Percentiles rank a stretch among this genome's conserved stretches.
Evolutionary conservation across 2,888 invertebrate species (phyloP).

Genomic region (Caenorhabditis sinica): DNA sequence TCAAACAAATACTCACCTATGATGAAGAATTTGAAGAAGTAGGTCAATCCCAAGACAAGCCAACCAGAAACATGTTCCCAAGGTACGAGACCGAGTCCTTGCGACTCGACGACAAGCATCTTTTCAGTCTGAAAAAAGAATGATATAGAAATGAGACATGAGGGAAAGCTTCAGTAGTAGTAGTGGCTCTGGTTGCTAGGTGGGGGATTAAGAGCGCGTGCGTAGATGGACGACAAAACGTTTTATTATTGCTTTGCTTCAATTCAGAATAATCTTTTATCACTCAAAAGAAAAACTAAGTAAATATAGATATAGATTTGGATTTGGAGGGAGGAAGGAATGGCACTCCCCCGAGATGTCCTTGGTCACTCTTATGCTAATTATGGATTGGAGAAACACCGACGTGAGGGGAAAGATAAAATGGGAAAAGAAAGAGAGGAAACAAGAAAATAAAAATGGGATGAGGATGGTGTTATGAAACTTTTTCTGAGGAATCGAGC

Average conservation of each 20-base stretch:
- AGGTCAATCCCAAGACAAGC: constrained; percentile 60
- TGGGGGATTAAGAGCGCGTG: constrained; percentile 50
- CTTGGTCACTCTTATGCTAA: constrained; percentile 57
- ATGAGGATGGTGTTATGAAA: background rate
- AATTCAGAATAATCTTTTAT: background rate
- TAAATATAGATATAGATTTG: constrained; percentile 1
- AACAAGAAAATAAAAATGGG: background rate
- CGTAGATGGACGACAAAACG: background rate
- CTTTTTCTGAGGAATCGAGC: background rate
- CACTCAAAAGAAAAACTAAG: background rate
- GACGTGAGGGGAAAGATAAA: constrained; percentile 34
- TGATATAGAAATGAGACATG: constrained; percentile 13
- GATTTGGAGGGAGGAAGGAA: background rate
- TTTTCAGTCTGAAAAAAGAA: constrained; percentile 61
- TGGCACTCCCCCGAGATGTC: constrained; percentile 21
- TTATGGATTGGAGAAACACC: constrained; percentile 41
- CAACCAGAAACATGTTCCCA: constrained; percentile 70
- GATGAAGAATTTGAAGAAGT: constrained; percentile 73
- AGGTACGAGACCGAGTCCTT: constrained; percentile 76
- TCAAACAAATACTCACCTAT: constrained; percentile 64
- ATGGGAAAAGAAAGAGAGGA: background rate
- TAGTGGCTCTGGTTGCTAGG: constrained; percentile 42
- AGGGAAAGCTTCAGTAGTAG: background rate
- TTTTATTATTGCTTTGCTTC: background rate
- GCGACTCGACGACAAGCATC: constrained; percentile 78